Evolutionary conservation across 2,113 vertebrate genomes (phyloP).

Genomic region (Neofelis nebulosa): DNA sequence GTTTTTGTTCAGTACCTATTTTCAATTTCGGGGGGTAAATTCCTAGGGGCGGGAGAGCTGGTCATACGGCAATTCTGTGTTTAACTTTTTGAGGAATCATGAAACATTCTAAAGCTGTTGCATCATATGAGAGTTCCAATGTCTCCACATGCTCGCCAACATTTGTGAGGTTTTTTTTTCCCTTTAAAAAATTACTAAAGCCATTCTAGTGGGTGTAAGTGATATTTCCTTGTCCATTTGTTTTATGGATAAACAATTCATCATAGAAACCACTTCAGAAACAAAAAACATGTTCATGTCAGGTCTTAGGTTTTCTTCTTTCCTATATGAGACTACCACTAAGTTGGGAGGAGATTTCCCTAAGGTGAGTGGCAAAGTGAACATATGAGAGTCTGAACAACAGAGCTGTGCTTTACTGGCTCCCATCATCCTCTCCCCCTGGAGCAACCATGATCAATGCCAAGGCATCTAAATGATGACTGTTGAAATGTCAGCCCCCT

Average conservation of each 20-base stretch:
- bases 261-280: not conserved
- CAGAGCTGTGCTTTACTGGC: not conserved
- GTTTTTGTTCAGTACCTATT: not conserved
- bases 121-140: not conserved
- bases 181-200: not conserved
- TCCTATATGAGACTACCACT: not conserved
- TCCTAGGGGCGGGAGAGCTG: not conserved
- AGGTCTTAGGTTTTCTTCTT: constrained; percentile 31
- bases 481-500: constrained; percentile 17
- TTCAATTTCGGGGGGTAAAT: not conserved
- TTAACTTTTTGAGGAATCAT: constrained; percentile 3
- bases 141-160: not conserved
- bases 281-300: not conserved
- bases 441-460: not conserved
- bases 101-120: not conserved
- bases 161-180: not conserved
- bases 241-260: not conserved
- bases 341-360: not conserved
- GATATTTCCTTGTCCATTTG: not conserved
- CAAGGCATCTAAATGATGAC: not conserved
- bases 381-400: not conserved
- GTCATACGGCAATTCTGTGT: not conserved
- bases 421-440: not conserved
- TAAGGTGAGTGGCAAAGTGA: not conserved
- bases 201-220: not conserved